Evolutionary conservation across 2,888 invertebrate genomes (phyloP).

Genomic region (Prionchulus punctatus): DNA sequence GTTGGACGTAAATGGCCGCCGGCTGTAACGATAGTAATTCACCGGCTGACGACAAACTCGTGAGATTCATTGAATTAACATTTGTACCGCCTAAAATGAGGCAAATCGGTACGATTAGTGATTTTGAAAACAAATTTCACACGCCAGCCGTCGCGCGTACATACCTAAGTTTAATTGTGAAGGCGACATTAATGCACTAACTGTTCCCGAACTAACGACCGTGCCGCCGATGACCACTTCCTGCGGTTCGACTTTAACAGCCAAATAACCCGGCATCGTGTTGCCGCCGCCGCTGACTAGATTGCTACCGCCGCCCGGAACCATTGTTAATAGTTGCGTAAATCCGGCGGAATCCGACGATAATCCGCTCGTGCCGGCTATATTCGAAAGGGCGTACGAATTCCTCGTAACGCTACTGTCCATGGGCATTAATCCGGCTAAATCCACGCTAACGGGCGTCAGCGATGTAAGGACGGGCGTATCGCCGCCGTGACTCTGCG

Average conservation of each 20-base stretch:
- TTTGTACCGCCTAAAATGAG: no score
- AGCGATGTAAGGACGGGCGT: neutral
- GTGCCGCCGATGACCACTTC: neutral
- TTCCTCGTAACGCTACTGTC: neutral
- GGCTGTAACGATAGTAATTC: neutral
- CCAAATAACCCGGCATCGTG: neutral
- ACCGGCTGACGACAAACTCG: neutral
- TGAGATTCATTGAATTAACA: neutral
- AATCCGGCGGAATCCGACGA: neutral
- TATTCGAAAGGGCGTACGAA: neutral
- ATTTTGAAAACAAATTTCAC: no score
- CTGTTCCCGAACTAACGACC: no score
- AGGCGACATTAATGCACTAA: no score
- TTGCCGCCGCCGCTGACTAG: neutral
- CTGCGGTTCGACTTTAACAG: neutral
- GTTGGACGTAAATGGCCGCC: neutral
- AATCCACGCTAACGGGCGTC: neutral
- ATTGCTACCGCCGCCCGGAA: neutral
- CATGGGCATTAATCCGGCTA: neutral
- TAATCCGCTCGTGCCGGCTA: neutral
- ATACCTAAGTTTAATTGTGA: no score
- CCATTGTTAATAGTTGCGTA: neutral
- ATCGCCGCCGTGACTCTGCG: no score
- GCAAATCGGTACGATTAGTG: no score
- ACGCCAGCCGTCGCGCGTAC: no score